Evolutionary conservation across 2,113 vertebrate species (phyloP).

Genomic region (Myrmecobius fasciatus): DNA sequence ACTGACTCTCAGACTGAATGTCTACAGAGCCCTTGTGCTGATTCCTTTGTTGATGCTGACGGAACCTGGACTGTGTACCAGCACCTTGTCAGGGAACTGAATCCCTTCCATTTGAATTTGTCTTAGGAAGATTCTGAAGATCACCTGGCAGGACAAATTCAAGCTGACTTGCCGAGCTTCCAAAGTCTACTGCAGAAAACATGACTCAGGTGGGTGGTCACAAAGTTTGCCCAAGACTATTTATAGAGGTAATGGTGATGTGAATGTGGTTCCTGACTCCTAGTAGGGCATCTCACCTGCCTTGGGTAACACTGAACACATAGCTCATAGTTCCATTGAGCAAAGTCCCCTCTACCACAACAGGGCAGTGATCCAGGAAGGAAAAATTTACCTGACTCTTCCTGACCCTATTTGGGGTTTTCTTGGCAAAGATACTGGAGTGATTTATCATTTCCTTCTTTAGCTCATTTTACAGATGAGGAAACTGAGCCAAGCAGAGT

Average conservation of each 20-base stretch:
- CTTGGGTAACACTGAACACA: neutral
- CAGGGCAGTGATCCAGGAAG: neutral
- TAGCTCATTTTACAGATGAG: neutral
- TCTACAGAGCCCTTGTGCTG: neutral
- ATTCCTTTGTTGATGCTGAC: neutral
- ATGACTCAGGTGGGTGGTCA: neutral
- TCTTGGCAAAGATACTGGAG: neutral
- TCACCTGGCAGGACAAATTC: neutral
- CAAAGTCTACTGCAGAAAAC: neutral
- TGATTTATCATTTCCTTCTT: neutral
- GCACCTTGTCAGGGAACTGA: too few relatives aligned
- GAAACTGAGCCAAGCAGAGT: neutral
- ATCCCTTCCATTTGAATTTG: neutral
- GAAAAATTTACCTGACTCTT: neutral
- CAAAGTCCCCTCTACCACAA: neutral
- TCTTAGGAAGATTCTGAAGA: neutral
- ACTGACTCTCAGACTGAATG: neutral
- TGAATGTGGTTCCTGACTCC: neutral
- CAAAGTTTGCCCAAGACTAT: neutral
- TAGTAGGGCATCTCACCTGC: neutral
- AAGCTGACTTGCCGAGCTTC: neutral
- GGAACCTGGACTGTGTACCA: neutral
- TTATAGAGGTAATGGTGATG: neutral
- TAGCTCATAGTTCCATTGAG: neutral
- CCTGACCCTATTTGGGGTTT: neutral